Conservation (phyloP, 2,888 invertebrate species). For the Drosophila mettleri region DNA sequence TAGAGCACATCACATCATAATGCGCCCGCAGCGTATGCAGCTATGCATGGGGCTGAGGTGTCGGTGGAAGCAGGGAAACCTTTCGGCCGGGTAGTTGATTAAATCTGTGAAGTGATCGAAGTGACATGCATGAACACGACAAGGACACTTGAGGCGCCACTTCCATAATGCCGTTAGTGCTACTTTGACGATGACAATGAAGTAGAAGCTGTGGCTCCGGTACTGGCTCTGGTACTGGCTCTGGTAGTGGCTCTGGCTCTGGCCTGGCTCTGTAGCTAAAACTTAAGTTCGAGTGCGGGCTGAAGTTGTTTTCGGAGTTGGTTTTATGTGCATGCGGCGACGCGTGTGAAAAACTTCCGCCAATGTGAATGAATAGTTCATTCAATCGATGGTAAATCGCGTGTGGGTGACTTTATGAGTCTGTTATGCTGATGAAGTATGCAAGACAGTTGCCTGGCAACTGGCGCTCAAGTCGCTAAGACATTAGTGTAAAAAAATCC, state of each 20-base stretch:
- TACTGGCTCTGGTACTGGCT: too few relatives aligned
- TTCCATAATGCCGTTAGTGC: constrained; percentile 57
- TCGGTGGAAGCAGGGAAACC: not conserved
- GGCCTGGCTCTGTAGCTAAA: constrained; percentile 34
- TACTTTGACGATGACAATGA: constrained; percentile 51
- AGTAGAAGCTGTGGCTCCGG: constrained; percentile 15
- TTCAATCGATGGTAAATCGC: constrained; percentile 33
- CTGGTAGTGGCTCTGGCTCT: constrained; percentile 10
- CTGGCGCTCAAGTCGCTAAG: not conserved
- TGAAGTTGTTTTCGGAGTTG: constrained; percentile 25
- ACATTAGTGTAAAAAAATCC: constrained; percentile 5
- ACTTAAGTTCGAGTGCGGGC: constrained; percentile 15
- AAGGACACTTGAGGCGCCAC: constrained; percentile 60
- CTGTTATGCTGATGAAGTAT: constrained; percentile 36
- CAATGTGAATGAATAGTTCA: constrained; percentile 44
- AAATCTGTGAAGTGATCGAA: constrained; percentile 69
- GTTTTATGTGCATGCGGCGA: constrained; percentile 39
- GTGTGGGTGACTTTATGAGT: constrained; percentile 44
- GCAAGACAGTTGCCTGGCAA: constrained; percentile 19
- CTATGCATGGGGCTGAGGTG: constrained; percentile 4
- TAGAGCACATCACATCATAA: constrained; percentile 72
- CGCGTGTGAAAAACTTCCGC: constrained; percentile 58
- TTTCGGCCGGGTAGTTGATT: constrained; percentile 55
- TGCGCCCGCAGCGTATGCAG: constrained; percentile 57
- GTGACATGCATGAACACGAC: constrained; percentile 66